Conservation (phyloP, 2,113 vertebrate species). For the Helogale parvula region DNA sequence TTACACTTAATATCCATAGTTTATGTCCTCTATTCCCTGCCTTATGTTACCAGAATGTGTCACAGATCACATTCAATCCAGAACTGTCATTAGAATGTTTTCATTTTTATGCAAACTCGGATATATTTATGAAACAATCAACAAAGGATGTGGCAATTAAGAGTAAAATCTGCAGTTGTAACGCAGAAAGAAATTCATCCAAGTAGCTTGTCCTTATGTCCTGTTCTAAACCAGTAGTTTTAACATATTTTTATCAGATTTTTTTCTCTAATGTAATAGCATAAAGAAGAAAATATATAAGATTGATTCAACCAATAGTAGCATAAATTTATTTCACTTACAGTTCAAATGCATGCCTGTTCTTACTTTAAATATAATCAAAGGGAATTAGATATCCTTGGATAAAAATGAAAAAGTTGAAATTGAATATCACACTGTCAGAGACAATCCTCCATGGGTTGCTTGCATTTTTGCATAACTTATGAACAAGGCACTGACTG, state of each 20-base stretch:
- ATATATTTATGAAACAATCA: not conserved
- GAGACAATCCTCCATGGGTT: not conserved
- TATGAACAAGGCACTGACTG: not conserved
- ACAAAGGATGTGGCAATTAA: not conserved
- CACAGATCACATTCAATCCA: not conserved
- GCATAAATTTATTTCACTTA: not conserved
- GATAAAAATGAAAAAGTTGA: slow-evolving; percentile 33
- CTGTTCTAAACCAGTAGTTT: not conserved
- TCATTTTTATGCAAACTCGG: not conserved
- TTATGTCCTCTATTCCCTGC: not conserved
- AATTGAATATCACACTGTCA: not conserved
- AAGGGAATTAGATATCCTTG: not conserved
- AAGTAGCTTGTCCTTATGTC: not conserved
- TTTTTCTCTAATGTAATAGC: not conserved
- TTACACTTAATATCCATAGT: not conserved
- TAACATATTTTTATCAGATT: not conserved
- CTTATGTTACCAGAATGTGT: not conserved
- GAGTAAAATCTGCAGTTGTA: not conserved
- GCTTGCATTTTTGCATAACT: not conserved
- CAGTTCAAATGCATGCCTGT: not conserved
- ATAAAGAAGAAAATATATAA: slow-evolving; percentile 19
- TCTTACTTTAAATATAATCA: slow-evolving; percentile 36
- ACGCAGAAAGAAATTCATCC: not conserved
- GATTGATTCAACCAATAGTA: not conserved
- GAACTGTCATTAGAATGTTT: not conserved